Percentiles rank a stretch among this genome's conserved stretches.
Evolutionary conservation across 2,888 invertebrate species (phyloP).

Genomic region (Tenthredo notha): DNA sequence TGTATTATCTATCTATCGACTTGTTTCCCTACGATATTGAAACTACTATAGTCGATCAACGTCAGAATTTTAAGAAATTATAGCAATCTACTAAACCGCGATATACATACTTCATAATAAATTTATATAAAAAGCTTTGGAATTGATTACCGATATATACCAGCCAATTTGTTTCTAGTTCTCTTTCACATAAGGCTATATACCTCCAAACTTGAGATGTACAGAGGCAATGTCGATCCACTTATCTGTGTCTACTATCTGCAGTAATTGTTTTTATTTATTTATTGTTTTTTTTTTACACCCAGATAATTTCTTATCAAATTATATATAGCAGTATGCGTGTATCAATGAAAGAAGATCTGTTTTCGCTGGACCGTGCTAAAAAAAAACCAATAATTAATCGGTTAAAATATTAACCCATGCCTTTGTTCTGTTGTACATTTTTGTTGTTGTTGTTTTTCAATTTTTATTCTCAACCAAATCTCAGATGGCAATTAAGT

Average conservation of each 20-base stretch:
- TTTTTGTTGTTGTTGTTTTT: not conserved
- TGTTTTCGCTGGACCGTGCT: not conserved
- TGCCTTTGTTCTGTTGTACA: not conserved
- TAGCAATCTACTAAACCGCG: not conserved
- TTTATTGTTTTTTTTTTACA: not conserved
- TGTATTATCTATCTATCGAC: not conserved
- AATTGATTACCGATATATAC: not conserved
- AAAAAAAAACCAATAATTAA: too few species aligned
- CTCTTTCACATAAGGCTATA: not conserved
- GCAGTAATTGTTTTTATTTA: not conserved
- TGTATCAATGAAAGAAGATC: not conserved
- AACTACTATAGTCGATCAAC: not conserved
- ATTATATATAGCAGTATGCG: not conserved
- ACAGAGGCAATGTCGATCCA: not conserved
- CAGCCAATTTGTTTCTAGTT: not conserved
- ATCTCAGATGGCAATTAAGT: not conserved
- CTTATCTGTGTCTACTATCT: not conserved
- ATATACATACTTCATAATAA: not conserved
- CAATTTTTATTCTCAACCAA: not conserved
- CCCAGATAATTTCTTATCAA: not conserved
- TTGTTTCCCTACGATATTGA: not conserved
- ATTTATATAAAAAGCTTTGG: not conserved
- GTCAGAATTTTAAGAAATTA: not conserved
- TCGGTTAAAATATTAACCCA: not conserved
- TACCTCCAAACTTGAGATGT: not conserved